Evolutionary conservation across 2,888 invertebrate species (phyloP), one percentile per base, ranked within the genome.

Genomic region (Saturnia pavonia): DNA sequence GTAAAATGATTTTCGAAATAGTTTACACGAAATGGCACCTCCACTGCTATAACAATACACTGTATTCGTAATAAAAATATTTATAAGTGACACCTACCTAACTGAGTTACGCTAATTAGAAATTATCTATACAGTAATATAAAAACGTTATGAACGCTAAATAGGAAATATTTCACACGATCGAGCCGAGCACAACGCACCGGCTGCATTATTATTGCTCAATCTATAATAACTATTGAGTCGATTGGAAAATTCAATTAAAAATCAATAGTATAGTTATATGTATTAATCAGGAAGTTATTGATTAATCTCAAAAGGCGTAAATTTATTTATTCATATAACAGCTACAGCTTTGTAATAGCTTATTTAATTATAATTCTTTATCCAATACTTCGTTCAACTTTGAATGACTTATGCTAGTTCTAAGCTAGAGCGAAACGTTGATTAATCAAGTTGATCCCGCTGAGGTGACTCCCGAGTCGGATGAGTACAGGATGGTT

Each of bases 1-100:
- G 40, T 34, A 68, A 68, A 68, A 34, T 51, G 51, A 74, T 74
- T 78, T 78, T 73, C 75, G 78, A 77, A 85, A 85, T 82, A 85
- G 84, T 79, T 87, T 83, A 87, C 86, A 84, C 82, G 81, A 84
- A 89, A 92, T 91, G 91, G 91, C 91, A 91, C 90, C 88, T 79
- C 88, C 88, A 88, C 85, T 82, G 88, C 22, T 54, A 54, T 54
- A 88, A 87, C 83, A 84, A 84, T 84, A 86, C 79, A 83, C 83
- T 82, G 83, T 79, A 80, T 83, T 81, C 82, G 84, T 78, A 82
- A 84, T 57, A 85, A 85, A 82, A 84, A 86, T 83, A 85, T 83
- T 84, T 85, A 84, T 82, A 87, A 87, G 85, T 79, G 87, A 86
- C 86, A 78, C 85, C 86, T 88, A 89, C 85, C 86, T 88, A 89